Evolutionary conservation across 2,797 vertebrate species (phyloP), one percentile per base, ranked within the genome.

Genomic region (Manis pentadactyla): DNA sequence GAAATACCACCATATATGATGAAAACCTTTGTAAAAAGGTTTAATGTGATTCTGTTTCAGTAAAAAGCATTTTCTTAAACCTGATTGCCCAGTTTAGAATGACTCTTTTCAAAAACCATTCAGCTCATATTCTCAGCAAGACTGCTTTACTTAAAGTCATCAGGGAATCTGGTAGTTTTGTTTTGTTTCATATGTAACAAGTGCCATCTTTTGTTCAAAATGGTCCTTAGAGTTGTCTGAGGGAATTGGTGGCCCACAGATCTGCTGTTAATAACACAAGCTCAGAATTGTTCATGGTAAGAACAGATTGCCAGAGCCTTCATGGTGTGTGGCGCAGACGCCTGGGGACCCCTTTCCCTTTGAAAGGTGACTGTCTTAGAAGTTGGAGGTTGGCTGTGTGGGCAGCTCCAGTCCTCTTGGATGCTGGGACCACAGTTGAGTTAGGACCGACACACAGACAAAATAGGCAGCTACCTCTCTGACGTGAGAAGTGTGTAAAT

Each of bases 51-150:
- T 95, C 73, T 95, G 78, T 92, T 96, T 95, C 15, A 0, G 14
- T 93, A 61, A 59, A 85, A 97, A 69, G 53, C 85, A 46, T 81
- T 95, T 92, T 94, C 66, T 94, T 86, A 82, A 96, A 94, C 77
- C 39, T 93, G 78, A 96, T 83, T 57, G 66, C 71, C 53, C 53
- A 53, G 66, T 84, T 97, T 96, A 97, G 77, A 94, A 92, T 96
- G 96, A 84, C 34, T 87, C 46, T 61, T 94, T 79, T 96, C 86
- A 87, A 81, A 96, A 75, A 84, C 83, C 59, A 85, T 71, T 96
- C 92, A 89, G 18, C 34, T 94, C 69, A 34, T 92, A 69, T 95
- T 95, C 81, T 96, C 91, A 93, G 77, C 4, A 39, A 93, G 69
- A 61, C 42, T 25, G 27, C 17, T 81, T 97, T 86, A 87, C 78